A percentile compares a stretch with the other conserved stretches of the same genome.
Conservation (phyloP, 2,888 invertebrate species). For the Drosophila trichaetosa region DNA sequence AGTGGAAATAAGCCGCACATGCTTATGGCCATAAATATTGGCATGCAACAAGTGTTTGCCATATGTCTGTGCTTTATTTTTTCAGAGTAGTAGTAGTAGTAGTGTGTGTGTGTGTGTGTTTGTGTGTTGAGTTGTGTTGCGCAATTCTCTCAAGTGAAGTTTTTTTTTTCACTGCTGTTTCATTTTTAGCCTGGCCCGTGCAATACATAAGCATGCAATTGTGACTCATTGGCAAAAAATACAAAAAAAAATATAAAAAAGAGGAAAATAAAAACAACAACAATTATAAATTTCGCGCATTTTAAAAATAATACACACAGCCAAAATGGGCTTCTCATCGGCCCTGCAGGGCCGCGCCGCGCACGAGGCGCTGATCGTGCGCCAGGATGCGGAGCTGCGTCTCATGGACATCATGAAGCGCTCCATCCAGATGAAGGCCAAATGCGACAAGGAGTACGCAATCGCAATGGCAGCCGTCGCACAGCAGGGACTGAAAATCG, state of each 20-base stretch:
- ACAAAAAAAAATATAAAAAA: background rate
- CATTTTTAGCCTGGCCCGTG: constrained; percentile 33
- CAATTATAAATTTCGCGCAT: constrained; percentile 18
- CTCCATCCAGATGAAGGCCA: constrained; percentile 93
- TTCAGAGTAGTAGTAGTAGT: background rate
- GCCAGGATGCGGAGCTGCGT: constrained; percentile 96
- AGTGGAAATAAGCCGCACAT: constrained; percentile 40
- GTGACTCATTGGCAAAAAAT: constrained; percentile 56
- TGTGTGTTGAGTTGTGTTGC: constrained; percentile 29
- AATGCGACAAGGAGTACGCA: constrained; percentile 96
- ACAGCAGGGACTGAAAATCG: constrained; percentile 93
- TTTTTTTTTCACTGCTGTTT: constrained; percentile 20
- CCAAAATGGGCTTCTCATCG: constrained; percentile 92
- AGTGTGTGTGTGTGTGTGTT: constrained; percentile 17
- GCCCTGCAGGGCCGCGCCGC: constrained; percentile 94
- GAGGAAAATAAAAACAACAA: constrained; percentile 20
- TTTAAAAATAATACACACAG: constrained; percentile 6
- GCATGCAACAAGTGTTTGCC: constrained; percentile 74
- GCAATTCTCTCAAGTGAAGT: constrained; percentile 51
- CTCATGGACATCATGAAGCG: constrained; percentile 96
- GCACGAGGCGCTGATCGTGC: constrained; percentile 94
- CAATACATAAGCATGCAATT: constrained; percentile 28
- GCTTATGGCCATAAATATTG: constrained; percentile 48
- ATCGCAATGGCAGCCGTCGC: constrained; percentile 92
- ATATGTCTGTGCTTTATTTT: constrained; percentile 54